Evolutionary conservation across 2,888 invertebrate genomes (phyloP).

Genomic region (Nyleta sp.): DNA sequence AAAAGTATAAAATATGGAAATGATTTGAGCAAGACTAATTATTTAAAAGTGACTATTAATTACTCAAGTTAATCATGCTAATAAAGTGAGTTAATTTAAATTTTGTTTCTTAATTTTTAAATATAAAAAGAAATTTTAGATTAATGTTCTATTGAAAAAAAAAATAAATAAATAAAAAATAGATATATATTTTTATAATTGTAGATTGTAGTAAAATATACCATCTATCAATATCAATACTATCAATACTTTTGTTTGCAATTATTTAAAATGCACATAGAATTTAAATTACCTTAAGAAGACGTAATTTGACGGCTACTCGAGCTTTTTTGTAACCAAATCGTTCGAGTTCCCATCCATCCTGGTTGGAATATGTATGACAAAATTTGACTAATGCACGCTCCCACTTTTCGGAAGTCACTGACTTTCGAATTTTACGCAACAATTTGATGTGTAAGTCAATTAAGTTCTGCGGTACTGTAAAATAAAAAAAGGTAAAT

Average conservation of each 20-base stretch:
- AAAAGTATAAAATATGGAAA: too few relatives aligned
- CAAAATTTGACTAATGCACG: slow-evolving; percentile 94
- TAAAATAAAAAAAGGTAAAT: slow-evolving; percentile 66
- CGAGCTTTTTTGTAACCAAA: slow-evolving; percentile 98
- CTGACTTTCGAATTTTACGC: slow-evolving; percentile 92
- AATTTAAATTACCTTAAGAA: slow-evolving; percentile 91
- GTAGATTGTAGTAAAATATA: too few relatives aligned
- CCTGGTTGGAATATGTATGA: slow-evolving; percentile 93
- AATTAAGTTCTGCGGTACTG: slow-evolving; percentile 92
- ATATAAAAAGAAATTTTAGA: neutral
- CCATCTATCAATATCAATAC: too few relatives aligned
- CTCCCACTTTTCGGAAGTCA: slow-evolving; percentile 95
- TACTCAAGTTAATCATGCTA: too few relatives aligned
- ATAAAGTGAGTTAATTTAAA: too few relatives aligned
- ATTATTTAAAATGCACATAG: too few relatives aligned
- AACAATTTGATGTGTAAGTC: slow-evolving; percentile 95
- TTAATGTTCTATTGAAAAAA: neutral
- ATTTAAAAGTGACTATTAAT: too few relatives aligned
- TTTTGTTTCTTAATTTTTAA: slow-evolving; percentile 9
- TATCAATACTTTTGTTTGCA: too few relatives aligned
- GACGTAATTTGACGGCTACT: slow-evolving; percentile 92
- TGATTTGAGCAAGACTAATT: too few relatives aligned
- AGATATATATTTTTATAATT: too few relatives aligned
- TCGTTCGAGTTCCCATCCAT: slow-evolving; percentile 98
- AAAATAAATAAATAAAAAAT: too few relatives aligned